Base-by-base conservation (phyloP, 2,113 vertebrate species). In the Phodopus roborovskii region DNA sequence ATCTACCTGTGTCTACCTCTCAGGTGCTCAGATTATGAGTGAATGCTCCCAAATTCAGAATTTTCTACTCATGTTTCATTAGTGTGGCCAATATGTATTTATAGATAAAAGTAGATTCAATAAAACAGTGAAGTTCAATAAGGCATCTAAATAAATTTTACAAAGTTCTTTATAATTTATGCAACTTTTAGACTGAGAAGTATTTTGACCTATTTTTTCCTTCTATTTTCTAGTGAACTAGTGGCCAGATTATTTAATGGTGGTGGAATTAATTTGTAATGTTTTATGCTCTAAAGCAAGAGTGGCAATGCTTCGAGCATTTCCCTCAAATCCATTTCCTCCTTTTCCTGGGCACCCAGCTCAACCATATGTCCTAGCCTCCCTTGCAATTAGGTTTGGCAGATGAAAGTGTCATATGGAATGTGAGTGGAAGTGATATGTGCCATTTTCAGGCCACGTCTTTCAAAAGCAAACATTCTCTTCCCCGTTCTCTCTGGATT, bases 361-460 rank as follows among this genome's bases (percentile, higher is more conserved):
- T 97, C 92, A 92, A 98, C 97, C 96, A 98, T 98, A 97, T 98
- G 97, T 97, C 97, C 96, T 94, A 95, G 96, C 88, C 95, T 97
- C 81, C 71, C 92, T 97, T 90, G 96, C 92, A 97, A 84, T 96
- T 97, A 88, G 97, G 84, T 85, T 96, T 98, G 97, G 96, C 97
- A 98, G 94, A 97, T 94, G 96, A 97, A 94, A 88, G 85, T 96
- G 95, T 97, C 96, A 95, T 94, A 97, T 95, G 96, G 92, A 97
- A 97, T 48, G 88, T 90, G 89, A 97, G 95, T 95, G 96, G 91
- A 96, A 98, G 88, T 95, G 96, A 96, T 93, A 89, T 94, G 95
- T 97, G 92, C 96, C 97, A 97, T 92, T 98, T 98, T 93, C 97
- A 97, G 97, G 96, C 97, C 94, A 96, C 94, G 45, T 90, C 82